Conservation (phyloP, 2,113 vertebrate species). For the Crotalus tigris region DNA sequence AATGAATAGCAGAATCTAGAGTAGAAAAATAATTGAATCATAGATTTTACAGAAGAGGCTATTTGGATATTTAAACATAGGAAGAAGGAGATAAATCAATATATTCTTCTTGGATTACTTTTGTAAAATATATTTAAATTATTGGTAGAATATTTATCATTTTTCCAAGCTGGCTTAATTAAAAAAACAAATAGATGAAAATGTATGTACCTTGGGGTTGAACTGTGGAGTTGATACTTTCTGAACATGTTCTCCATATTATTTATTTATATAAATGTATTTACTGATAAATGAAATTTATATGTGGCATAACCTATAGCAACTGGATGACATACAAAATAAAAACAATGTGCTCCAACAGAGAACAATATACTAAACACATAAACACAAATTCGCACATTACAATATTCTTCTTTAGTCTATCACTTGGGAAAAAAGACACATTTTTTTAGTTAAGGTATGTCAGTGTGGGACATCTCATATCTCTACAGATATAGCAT, state of each 20-base stretch:
- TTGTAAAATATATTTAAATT: background rate
- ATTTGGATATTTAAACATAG: background rate
- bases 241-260: background rate
- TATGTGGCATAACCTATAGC: background rate
- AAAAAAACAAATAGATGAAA: background rate
- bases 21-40: background rate
- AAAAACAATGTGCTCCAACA: background rate
- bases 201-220: no score
- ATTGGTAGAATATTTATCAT: background rate
- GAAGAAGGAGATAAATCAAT: background rate
- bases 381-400: background rate
- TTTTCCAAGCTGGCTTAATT: background rate
- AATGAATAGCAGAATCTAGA: background rate
- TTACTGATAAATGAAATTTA: background rate
- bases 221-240: no score
- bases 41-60: background rate
- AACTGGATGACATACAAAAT: background rate
- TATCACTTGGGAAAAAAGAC: background rate
- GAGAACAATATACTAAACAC: background rate
- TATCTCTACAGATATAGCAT: background rate
- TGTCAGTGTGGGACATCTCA: background rate
- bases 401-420: background rate
- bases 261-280: background rate
- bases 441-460: background rate
- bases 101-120: constrained; percentile 9